Percentiles rank a stretch among this genome's conserved stretches.
Evolutionary conservation across 2,888 invertebrate species (phyloP).

Genomic region (Mallateleia sp.): DNA sequence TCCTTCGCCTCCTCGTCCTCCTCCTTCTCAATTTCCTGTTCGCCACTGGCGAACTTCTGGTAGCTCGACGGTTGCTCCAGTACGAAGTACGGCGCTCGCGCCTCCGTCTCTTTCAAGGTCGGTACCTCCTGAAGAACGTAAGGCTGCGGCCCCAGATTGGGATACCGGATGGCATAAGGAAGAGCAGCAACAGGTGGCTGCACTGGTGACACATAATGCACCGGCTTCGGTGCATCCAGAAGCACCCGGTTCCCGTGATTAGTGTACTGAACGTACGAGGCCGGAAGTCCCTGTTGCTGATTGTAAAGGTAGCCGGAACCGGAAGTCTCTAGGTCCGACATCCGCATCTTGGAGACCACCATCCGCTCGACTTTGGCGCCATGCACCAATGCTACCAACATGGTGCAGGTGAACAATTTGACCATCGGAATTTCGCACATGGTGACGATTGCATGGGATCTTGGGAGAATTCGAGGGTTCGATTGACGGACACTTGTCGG

Average conservation of each 20-base stretch:
- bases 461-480: not conserved
- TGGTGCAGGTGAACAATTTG: conserved; percentile 28
- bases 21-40: not conserved
- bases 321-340: conserved; percentile 91
- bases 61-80: not conserved
- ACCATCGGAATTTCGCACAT: conserved; percentile 38
- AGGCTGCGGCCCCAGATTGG: conserved; percentile 38
- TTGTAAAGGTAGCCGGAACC: conserved; percentile 90
- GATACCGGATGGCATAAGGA: conserved; percentile 68
- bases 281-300: conserved; percentile 85
- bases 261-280: conserved; percentile 86
- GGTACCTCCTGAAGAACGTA: conserved; percentile 2
- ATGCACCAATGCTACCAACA: not conserved
- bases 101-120: not conserved
- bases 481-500: too few relatives aligned
- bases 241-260: conserved; percentile 85
- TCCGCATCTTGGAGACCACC: conserved; percentile 91
- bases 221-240: conserved; percentile 82
- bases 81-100: not conserved
- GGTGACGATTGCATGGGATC: not conserved
- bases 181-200: conserved; percentile 79
- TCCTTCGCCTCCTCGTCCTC: conserved; percentile 64
- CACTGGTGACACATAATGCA: conserved; percentile 81
- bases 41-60: not conserved
- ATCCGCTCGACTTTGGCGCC: conserved; percentile 85